A percentile compares a stretch with the other conserved stretches of the same genome.
Evolutionary conservation across 1,140 invertebrate species (phyloP).

Genomic region (Chelonus insularis): DNA sequence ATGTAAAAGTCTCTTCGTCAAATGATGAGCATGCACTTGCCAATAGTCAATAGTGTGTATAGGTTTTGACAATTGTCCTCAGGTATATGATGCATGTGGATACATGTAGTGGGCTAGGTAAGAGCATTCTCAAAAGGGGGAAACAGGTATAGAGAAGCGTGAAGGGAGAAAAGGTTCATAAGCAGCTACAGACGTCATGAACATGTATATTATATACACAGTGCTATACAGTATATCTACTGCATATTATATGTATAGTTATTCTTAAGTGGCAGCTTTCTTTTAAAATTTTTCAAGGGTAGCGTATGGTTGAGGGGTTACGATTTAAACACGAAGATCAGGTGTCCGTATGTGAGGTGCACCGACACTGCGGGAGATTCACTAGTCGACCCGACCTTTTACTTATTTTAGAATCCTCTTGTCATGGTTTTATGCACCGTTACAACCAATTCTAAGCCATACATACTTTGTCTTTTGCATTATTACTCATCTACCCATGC

Average conservation of each 20-base stretch:
- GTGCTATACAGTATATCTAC: too few relatives aligned
- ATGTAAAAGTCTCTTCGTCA: too few relatives aligned
- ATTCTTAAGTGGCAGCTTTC: background rate
- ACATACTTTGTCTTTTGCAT: too few relatives aligned
- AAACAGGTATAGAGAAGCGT: too few relatives aligned
- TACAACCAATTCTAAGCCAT: background rate
- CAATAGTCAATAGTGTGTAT: background rate
- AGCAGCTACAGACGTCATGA: too few relatives aligned
- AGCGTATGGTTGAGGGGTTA: background rate
- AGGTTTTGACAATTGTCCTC: background rate
- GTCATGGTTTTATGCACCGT: background rate
- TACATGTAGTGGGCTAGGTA: too few relatives aligned
- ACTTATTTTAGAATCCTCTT: background rate
- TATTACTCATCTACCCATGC: too few relatives aligned
- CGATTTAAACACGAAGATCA: background rate
- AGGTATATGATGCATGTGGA: background rate
- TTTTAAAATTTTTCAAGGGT: slow-evolving; percentile 8
- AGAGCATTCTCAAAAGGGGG: too few relatives aligned
- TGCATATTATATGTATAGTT: background rate
- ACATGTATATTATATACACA: too few relatives aligned
- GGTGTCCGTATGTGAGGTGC: slow-evolving; percentile 11
- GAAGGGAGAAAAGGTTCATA: too few relatives aligned
- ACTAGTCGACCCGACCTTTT: background rate
- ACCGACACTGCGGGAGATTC: slow-evolving; percentile 6
- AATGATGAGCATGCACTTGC: too few relatives aligned